Evolutionary conservation across 2,888 invertebrate genomes (phyloP), one percentile per base, ranked within the genome.

Genomic region (Bombylius discolor): DNA sequence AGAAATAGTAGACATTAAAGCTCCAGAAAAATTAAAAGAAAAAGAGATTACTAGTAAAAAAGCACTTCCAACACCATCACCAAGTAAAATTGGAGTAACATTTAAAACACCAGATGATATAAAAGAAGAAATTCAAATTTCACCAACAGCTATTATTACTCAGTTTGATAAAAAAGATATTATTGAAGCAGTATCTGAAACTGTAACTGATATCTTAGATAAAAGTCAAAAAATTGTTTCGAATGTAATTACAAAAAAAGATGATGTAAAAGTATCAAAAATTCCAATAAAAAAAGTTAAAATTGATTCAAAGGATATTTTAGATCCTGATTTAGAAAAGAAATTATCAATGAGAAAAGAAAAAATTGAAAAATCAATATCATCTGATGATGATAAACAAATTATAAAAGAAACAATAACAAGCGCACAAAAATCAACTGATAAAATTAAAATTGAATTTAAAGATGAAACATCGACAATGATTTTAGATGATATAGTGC

Each of bases 401-500:
- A 47, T 31, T 36, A 53, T 50, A 48, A 52, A 34, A 53, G 58
- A 58, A 48, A 52, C 55, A 33, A 39, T 46, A 50, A 58, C 45
- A 50, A 50, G 47, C 13, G 56, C 44, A 62, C 65, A 32, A 63
- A 66, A 55, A 64, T 65, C 56, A 56, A 61, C 57, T 61, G 58
- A 56, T 57, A 54, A 54, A 42, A 45, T 51, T 31, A 62, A 58
- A 58, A 63, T 60, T 36, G 58, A 60, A 46, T 63, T 63, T 48
- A 62, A 64, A 51, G 61, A 50, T 36, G 50, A 42, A 14, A 6
- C 7, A 7, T n/a, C 33, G 4, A 12, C 5, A 33, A 34, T 12
- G 4, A 49, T 34, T 4, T 33, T 49, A 45, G 49, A 56, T 14
- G 61, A 63, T 34, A 60, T 67, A 7, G 55, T 52, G 47, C 59